Conservation (phyloP, 2,797 vertebrate species). For the Siniperca obscura region DNA sequence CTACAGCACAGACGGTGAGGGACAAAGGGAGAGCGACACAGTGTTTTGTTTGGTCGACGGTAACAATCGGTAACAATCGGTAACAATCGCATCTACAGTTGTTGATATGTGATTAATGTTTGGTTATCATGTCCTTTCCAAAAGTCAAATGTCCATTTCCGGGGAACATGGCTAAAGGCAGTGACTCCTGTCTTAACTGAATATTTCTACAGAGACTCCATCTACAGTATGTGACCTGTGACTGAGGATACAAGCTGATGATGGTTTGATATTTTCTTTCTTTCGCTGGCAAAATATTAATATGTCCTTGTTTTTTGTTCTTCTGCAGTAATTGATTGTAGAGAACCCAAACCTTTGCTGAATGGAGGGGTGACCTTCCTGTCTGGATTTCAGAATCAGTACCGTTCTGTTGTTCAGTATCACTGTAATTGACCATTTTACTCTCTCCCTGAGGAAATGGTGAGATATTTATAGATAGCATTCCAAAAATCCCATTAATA, state of each 20-base stretch:
- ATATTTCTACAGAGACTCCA: slow-evolving; percentile 82
- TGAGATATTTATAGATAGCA: slow-evolving; percentile 41
- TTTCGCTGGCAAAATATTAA: not conserved
- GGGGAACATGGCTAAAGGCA: slow-evolving; percentile 62
- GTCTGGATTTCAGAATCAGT: slow-evolving; percentile 77
- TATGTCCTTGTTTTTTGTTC: slow-evolving; percentile 17
- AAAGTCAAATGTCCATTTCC: slow-evolving; percentile 64
- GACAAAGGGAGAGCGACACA: not conserved
- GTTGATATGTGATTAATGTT: not conserved
- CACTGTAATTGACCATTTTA: slow-evolving; percentile 82
- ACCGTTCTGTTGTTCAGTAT: slow-evolving; percentile 79
- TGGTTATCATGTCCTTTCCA: not conserved
- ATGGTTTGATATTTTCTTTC: slow-evolving; percentile 63
- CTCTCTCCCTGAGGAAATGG: slow-evolving; percentile 50
- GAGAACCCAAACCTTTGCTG: slow-evolving; percentile 69
- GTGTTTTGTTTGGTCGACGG: not conserved
- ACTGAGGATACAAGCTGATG: slow-evolving; percentile 83
- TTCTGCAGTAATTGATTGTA: slow-evolving; percentile 80
- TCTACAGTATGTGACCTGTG: slow-evolving; percentile 75
- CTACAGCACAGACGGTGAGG: slow-evolving; percentile 84
- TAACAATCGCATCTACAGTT: too few relatives aligned
- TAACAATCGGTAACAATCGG: too few relatives aligned
- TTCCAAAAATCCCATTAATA: not conserved
- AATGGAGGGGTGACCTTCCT: slow-evolving; percentile 76
- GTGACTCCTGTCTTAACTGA: slow-evolving; percentile 69